phyloP scores from a whole-genome alignment of 1,140 invertebrate species.

The Psix sp. region DNA sequence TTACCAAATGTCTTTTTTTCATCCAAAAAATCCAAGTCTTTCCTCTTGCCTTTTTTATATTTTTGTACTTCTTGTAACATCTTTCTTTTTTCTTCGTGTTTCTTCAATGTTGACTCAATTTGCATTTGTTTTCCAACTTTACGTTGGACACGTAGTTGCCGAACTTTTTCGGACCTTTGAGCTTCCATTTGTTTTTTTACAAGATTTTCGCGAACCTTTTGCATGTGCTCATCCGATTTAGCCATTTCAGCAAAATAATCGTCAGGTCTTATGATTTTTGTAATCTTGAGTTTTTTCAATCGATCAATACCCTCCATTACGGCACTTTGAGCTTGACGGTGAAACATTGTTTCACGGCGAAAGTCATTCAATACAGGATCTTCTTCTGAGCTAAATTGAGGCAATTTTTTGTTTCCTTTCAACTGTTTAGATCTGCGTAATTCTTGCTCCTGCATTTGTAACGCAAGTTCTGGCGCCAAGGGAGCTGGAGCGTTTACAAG shows the following conservation, averaged over 20 bases:
- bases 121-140: conserved; percentile 95
- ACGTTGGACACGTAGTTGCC: conserved; percentile 91
- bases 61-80: conserved; percentile 91
- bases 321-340: conserved; percentile 93
- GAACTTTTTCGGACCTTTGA: conserved; percentile 91
- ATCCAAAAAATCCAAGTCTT: conserved; percentile 90
- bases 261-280: conserved; percentile 88
- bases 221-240: conserved; percentile 98
- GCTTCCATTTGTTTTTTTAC: conserved; percentile 89
- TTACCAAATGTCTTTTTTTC: conserved; percentile 79
- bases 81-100: conserved; percentile 86
- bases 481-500: conserved; percentile 85
- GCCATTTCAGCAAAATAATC: conserved; percentile 99
- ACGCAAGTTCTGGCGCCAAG: conserved; percentile 87
- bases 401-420: conserved; percentile 83
- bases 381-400: conserved; percentile 80
- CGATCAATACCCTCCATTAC: conserved; percentile 87
- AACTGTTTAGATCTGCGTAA: conserved; percentile 81
- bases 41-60: conserved; percentile 87
- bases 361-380: conserved; percentile 95
- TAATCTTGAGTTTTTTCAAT: conserved; percentile 85
- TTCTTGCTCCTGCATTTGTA: conserved; percentile 86
- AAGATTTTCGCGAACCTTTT: conserved; percentile 91
- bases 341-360: conserved; percentile 92
- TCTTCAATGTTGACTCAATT: conserved; percentile 88